Conservation (phyloP, 2,113 vertebrate species). For the Ellobius talpinus region DNA sequence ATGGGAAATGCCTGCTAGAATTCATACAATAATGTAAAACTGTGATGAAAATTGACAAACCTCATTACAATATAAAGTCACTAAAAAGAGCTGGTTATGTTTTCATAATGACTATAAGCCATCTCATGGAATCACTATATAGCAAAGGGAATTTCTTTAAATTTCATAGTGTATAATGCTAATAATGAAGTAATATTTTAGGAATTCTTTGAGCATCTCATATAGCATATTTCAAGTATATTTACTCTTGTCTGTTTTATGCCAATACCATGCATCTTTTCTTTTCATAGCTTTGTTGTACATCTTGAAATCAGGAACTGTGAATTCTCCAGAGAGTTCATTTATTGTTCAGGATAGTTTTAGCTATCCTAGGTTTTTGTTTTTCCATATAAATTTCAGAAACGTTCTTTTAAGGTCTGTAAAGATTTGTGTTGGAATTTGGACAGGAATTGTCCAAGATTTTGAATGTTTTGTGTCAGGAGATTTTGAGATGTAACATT, state of each 20-base stretch:
- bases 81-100: background rate
- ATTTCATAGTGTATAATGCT: background rate
- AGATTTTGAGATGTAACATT: background rate
- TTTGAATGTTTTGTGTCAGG: background rate
- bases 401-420: background rate
- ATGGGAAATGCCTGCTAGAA: constrained; percentile 58
- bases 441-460: too few relatives aligned
- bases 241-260: background rate
- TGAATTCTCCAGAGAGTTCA: background rate
- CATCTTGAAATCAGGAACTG: background rate
- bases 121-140: background rate
- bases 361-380: background rate
- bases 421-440: background rate
- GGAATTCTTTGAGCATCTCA: background rate
- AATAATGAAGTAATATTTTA: background rate
- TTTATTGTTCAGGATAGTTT: background rate
- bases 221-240: background rate
- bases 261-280: background rate
- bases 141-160: constrained; percentile 43
- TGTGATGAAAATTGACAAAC: constrained; percentile 15
- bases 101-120: constrained; percentile 36
- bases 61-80: background rate
- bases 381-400: background rate
- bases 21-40: constrained; percentile 63
- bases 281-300: too few relatives aligned